Conservation (phyloP, 1,140 invertebrate species). For the Heliconius eleuchia region DNA sequence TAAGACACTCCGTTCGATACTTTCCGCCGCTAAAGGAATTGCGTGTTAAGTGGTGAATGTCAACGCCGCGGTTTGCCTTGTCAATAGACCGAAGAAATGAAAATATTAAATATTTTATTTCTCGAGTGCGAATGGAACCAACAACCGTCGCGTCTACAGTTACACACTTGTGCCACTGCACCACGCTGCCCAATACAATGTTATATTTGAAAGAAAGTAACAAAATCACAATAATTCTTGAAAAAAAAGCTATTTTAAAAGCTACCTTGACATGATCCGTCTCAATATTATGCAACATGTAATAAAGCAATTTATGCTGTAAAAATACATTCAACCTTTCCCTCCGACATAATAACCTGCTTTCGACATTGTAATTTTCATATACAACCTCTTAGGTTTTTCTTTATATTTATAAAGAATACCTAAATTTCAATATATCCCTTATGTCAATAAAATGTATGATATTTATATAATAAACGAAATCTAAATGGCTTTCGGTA, state of each 20-base stretch:
- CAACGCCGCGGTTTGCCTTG: no score
- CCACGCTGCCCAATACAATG: no score
- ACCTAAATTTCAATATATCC: neutral
- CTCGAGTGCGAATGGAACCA: neutral
- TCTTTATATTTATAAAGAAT: neutral
- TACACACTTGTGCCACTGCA: neutral
- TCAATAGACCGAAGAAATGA: no score
- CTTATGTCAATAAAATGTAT: neutral
- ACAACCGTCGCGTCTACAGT: no score
- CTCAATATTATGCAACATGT: neutral
- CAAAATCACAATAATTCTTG: neutral
- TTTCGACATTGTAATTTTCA: neutral
- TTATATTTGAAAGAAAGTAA: neutral
- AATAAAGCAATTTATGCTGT: neutral
- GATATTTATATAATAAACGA: neutral
- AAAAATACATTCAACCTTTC: neutral
- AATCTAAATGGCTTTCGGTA: slow-evolving; percentile 10
- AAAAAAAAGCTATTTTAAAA: neutral
- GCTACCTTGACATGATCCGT: neutral
- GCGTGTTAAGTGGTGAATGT: no score
- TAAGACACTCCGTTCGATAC: no score
- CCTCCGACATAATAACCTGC: neutral
- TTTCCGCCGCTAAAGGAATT: no score
- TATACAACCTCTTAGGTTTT: neutral
- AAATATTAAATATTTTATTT: no score